Evolutionary conservation across 92 coral and sea anemone species (phyloP).

Genomic region (Anthopleura xanthogrammica): DNA sequence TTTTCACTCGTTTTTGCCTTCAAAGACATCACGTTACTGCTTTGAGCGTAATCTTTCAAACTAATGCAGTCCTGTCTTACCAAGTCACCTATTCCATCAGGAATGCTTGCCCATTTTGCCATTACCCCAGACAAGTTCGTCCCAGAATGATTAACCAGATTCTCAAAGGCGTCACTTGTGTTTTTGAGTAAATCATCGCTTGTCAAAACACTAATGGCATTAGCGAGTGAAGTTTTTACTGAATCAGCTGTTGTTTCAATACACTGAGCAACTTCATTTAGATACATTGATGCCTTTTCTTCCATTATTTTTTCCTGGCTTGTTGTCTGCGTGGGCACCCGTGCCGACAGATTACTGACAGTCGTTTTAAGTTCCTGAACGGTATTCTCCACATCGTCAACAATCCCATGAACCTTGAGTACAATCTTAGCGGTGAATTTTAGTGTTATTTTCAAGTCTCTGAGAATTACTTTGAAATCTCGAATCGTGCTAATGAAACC

Average conservation of each 20-base stretch:
- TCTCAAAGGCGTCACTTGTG: conserved; percentile 49
- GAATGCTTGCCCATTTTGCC: conserved; percentile 36
- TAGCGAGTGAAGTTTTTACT: conserved; percentile 48
- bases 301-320: conserved; percentile 9
- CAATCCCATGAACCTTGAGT: conserved; percentile 61
- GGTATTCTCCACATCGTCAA: conserved; percentile 58
- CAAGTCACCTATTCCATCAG: conserved; percentile 25
- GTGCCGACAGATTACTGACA: conserved; percentile 41
- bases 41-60: conserved; percentile 1
- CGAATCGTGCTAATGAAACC: conserved; percentile 56
- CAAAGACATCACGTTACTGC: neutral
- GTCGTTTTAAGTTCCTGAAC: conserved; percentile 60
- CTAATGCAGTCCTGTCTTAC: conserved; percentile 25
- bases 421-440: conserved; percentile 64
- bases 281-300: conserved; percentile 3
- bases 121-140: conserved; percentile 12
- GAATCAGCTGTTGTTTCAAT: conserved; percentile 51
- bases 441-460: conserved; percentile 59
- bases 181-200: conserved; percentile 50
- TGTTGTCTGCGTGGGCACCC: conserved; percentile 22
- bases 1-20: neutral
- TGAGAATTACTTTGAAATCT: conserved; percentile 51
- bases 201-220: conserved; percentile 35
- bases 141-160: conserved; percentile 10
- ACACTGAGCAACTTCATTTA: conserved; percentile 45